These are phyloP conservation scores for Hystrix brachyura DNA, from an alignment of 2,113 vertebrate genomes.

Conservation along the genomic window DNA sequence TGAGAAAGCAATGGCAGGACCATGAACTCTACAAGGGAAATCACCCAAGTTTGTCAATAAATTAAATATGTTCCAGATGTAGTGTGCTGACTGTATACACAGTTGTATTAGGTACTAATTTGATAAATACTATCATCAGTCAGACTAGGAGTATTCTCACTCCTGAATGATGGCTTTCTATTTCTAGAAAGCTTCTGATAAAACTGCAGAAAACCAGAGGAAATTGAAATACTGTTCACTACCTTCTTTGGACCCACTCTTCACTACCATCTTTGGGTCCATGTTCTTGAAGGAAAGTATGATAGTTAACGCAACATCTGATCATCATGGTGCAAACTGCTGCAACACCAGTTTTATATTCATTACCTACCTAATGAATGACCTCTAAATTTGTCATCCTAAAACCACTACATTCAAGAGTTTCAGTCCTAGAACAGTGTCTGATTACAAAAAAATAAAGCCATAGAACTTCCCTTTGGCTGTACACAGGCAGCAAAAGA, in stretches of 20 bases:
- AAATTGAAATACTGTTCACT: background rate
- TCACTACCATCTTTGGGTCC: background rate
- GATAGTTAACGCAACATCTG: background rate
- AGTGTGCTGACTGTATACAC: background rate
- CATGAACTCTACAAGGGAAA: background rate
- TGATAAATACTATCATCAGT: background rate
- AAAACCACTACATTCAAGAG: background rate
- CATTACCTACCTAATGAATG: background rate
- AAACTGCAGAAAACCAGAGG: background rate
- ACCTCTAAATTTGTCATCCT: background rate
- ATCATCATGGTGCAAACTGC: background rate
- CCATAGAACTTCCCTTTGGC: background rate
- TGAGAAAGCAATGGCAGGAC: background rate
- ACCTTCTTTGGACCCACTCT: background rate
- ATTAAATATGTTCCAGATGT: background rate
- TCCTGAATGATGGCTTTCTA: background rate
- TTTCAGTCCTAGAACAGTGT: background rate
- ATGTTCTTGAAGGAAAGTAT: constrained; percentile 3
- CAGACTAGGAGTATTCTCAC: background rate
- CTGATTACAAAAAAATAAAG: background rate
- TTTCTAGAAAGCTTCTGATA: constrained; percentile 9
- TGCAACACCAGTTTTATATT: background rate
- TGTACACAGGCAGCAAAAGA: background rate
- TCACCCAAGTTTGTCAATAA: background rate
- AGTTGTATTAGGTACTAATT: background rate